These are phyloP conservation scores for Pelodytes ibericus DNA, from an alignment of 2,797 vertebrate species.

Conservation along the genomic window DNA sequence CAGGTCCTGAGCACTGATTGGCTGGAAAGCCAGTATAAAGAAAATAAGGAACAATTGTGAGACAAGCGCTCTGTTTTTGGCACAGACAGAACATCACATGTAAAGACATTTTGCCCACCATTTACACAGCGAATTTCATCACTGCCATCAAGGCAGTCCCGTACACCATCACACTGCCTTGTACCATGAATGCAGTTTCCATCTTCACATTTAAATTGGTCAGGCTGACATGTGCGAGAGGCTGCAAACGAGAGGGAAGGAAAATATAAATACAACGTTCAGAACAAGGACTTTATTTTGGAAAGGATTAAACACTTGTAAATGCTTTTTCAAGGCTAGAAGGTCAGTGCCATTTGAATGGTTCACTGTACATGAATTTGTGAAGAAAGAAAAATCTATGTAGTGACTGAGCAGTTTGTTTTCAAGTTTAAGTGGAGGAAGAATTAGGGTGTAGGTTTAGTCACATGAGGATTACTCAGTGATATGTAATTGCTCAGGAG, in stretches of 20 bases:
- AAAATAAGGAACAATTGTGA: conserved; percentile 14
- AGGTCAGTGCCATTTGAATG: no score
- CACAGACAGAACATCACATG: conserved; percentile 34
- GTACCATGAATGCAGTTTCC: conserved; percentile 89
- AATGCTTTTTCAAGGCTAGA: no score
- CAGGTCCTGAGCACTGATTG: conserved; percentile 90
- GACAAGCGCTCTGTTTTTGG: conserved; percentile 9
- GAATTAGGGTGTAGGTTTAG: no score
- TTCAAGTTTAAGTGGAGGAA: no score
- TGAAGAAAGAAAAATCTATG: no score
- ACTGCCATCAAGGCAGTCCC: conserved; percentile 90
- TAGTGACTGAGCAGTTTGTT: no score
- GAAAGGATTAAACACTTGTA: no score
- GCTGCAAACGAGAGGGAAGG: conserved; percentile 78
- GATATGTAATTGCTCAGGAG: no score
- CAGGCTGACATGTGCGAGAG: conserved; percentile 84
- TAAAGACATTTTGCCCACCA: conserved; percentile 66
- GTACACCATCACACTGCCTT: conserved; percentile 87
- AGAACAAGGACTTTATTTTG: no score
- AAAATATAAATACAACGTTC: no score
- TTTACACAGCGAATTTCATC: conserved; percentile 92
- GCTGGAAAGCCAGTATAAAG: conserved; percentile 67
- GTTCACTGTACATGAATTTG: no score
- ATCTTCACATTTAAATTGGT: conserved; percentile 94
- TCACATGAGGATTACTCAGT: no score